Evolutionary conservation across 2,888 invertebrate species (phyloP).

Genomic region (Aelia acuminata): DNA sequence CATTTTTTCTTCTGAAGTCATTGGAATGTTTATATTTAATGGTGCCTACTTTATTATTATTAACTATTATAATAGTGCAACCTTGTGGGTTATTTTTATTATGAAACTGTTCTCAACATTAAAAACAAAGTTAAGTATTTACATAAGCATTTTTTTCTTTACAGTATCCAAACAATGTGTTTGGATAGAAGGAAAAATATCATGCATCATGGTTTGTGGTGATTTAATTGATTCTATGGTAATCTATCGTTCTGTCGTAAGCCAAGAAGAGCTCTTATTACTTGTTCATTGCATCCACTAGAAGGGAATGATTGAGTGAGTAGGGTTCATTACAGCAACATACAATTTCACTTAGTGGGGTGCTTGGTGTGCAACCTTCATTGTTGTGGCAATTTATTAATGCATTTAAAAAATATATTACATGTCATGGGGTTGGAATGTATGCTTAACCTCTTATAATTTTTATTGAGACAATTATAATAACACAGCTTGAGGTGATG

Average conservation of each 20-base stretch:
- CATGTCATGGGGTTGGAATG: not conserved
- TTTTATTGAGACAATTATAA: not conserved
- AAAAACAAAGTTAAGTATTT: not conserved
- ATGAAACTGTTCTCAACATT: not conserved
- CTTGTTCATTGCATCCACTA: not conserved
- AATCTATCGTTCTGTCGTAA: not conserved
- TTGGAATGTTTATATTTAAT: not conserved
- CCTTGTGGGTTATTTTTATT: not conserved
- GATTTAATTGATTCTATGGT: not conserved
- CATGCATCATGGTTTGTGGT: not conserved
- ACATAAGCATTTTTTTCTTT: not conserved
- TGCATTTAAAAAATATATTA: not conserved
- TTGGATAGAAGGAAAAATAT: not conserved
- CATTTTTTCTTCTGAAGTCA: not conserved
- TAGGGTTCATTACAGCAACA: not conserved
- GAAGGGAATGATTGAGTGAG: not conserved
- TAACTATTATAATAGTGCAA: not conserved
- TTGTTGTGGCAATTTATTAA: not conserved
- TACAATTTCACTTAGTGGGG: not conserved
- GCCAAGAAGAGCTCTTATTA: conserved; percentile 3
- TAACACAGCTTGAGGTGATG: not conserved
- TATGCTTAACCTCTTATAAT: not conserved
- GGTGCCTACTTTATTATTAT: not conserved
- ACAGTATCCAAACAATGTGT: conserved; percentile 33
- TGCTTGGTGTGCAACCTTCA: not conserved